phyloP scores from a whole-genome alignment of 2,888 invertebrate species.

The Pyrgus malvae region DNA sequence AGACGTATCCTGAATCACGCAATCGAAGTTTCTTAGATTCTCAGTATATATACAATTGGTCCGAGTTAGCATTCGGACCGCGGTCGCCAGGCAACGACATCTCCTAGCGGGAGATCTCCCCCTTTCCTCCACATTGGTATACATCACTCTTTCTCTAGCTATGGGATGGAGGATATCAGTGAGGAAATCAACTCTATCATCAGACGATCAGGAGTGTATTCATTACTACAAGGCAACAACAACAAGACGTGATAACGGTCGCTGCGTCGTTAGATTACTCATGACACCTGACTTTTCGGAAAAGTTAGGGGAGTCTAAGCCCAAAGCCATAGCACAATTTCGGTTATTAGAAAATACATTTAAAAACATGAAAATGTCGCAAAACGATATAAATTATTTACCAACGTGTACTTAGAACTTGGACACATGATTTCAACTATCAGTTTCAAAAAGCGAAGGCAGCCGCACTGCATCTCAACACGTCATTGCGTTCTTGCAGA shows the following conservation, averaged over 20 bases:
- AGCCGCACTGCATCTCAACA: neutral
- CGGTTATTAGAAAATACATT: constrained; percentile 3
- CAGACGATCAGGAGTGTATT: constrained; percentile 1
- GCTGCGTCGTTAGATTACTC: neutral
- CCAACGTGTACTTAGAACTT: neutral
- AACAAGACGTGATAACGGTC: neutral
- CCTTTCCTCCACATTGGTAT: too few species aligned
- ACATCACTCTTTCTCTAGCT: too few species aligned
- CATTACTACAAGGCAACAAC: neutral
- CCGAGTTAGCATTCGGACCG: too few species aligned
- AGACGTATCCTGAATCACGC: too few species aligned
- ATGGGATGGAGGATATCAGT: constrained; percentile 6
- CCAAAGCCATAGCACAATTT: constrained; percentile 11
- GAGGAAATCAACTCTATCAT: neutral
- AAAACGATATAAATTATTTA: constrained; percentile 1
- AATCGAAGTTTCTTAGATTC: too few species aligned
- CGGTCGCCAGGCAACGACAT: too few species aligned
- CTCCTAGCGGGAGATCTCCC: too few species aligned
- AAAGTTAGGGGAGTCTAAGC: constrained; percentile 11
- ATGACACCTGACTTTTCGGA: neutral
- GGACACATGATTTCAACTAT: constrained; percentile 2
- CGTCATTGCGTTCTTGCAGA: neutral
- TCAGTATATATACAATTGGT: too few species aligned
- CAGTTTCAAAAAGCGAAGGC: neutral
- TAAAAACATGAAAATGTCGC: constrained; percentile 1